phyloP scores from a whole-genome alignment of 2,797 vertebrate genomes.

The Podarcis lilfordi region DNA sequence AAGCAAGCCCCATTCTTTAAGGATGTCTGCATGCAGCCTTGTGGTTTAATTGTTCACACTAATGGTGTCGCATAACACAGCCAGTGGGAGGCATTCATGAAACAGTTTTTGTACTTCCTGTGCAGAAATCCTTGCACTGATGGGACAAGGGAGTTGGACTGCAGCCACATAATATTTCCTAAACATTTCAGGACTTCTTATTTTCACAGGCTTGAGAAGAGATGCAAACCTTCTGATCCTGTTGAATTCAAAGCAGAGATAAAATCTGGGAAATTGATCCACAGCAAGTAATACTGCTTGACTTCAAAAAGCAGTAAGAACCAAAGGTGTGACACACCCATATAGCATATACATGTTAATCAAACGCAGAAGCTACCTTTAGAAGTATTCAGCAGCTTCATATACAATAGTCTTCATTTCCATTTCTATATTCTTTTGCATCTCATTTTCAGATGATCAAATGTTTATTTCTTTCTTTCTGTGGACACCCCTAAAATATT shows the following conservation, averaged over 20 bases:
- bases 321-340: background rate
- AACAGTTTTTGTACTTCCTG: too few species aligned
- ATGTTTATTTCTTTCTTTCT: background rate
- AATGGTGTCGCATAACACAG: background rate
- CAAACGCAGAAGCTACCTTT: background rate
- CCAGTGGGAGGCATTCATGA: background rate
- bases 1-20: background rate
- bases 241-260: background rate
- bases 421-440: background rate
- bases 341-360: background rate
- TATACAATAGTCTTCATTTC: background rate
- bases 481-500: background rate
- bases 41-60: background rate
- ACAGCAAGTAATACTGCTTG: background rate
- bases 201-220: slow-evolving; percentile 32
- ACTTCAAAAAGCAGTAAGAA: background rate
- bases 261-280: background rate
- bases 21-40: background rate
- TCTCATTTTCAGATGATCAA: background rate
- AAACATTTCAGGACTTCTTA: slow-evolving; percentile 10
- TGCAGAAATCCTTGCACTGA: too few species aligned
- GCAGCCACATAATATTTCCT: too few species aligned
- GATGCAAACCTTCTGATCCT: background rate
- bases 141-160: too few species aligned
- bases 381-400: background rate